Base-by-base conservation (phyloP, 2,113 vertebrate species). In the Orycteropus afer region DNA sequence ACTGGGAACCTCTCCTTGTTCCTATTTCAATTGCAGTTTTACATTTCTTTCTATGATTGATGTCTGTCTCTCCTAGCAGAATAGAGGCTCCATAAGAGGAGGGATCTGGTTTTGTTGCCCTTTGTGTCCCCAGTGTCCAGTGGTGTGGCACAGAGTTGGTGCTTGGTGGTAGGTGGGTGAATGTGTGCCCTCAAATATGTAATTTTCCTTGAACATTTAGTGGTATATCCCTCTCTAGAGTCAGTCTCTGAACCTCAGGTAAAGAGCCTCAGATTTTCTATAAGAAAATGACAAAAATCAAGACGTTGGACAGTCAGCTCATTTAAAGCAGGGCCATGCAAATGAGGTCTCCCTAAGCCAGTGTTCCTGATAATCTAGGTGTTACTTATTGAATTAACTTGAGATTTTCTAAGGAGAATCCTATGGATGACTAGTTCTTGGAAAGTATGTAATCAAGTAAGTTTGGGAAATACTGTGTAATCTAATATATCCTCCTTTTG, bases 271-370 rank as follows among this genome's bases (percentile, higher is more conserved):
- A 73, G 92, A 73, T 65, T 14, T 65, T 65, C 61, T 32, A 65
- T 25, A 78, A 79, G 59, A 53, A 78, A 87, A 6, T 51, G 77
- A n/a, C n/a, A 83, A 87, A 93, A 91, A 74, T 90, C 9, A 81
- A 89, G 45, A 51, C 37, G 32, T 45, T 80, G 47, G 53, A 27
- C 22, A 25, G 74, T 78, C 20, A 55, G 2, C 53, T 88, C 4
- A 42, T 8, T 37, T 47, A 79, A 45, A 57, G 45, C 69, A 90
- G 45, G 47, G 51, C 23, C 59, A 32, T 69, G 40, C 2, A 83
- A 61, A 47, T 79, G 32, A 87, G 40, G 65, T 25, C 20, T 8
- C 32, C 11, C 11, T 2, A 49, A 34, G 34, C 27, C 51, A 32
- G 45, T 69, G 82, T 55, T 84, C 61, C 55, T 86, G 80, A 59